Conservation (phyloP, 2,797 vertebrate genomes). For the Helicolenus hilgendorfi region DNA sequence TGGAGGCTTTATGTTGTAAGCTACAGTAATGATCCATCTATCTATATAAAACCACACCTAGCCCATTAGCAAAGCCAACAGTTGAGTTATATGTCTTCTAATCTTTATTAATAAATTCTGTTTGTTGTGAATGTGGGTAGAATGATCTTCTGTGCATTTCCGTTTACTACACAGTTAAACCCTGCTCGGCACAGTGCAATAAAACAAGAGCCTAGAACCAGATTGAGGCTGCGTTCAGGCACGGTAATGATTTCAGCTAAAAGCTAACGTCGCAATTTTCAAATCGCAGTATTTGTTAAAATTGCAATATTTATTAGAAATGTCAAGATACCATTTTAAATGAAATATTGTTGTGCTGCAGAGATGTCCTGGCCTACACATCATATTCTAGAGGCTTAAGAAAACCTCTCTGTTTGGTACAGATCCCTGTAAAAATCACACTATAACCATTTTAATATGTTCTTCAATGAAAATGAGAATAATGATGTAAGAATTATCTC, state of each 20-base stretch:
- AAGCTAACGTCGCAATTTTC: too few relatives aligned
- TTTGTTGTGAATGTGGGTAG: not conserved
- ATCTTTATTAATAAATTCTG: not conserved
- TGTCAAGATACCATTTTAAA: too few relatives aligned
- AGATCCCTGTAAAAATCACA: too few relatives aligned
- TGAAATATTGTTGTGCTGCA: too few relatives aligned
- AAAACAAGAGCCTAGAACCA: not conserved
- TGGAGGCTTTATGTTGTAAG: not conserved
- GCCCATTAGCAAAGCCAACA: not conserved
- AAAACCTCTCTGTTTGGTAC: too few relatives aligned
- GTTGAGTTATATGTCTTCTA: not conserved
- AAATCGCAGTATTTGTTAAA: too few relatives aligned
- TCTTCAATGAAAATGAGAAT: too few relatives aligned
- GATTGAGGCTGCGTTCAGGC: not conserved
- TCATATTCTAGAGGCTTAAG: too few relatives aligned
- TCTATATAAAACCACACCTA: not conserved
- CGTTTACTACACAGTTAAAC: not conserved
- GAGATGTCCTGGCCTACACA: too few relatives aligned
- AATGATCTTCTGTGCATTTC: not conserved
- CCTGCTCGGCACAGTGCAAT: not conserved
- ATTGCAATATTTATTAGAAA: too few relatives aligned
- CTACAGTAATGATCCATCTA: not conserved
- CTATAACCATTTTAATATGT: too few relatives aligned
- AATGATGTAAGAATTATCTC: too few relatives aligned
- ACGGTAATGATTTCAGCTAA: not conserved